Base-by-base conservation (phyloP, 64 coral and sea anemone species). In the Cladopsammia gracilis region DNA sequence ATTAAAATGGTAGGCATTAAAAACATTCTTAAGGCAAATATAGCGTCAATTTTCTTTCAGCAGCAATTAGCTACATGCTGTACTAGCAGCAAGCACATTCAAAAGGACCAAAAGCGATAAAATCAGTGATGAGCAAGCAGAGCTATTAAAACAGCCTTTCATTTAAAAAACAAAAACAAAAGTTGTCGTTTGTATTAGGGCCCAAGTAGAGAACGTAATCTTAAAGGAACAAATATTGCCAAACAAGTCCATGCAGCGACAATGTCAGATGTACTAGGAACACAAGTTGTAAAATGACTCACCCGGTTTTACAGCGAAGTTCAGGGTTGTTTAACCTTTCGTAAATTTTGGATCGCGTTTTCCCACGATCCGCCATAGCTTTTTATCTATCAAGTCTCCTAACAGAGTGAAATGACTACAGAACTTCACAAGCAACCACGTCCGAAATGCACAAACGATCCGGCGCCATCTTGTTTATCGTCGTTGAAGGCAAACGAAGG, bases 221-320 rank as follows among this genome's bases (percentile, higher is more conserved):
- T 12, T 12, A 12, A 12, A n/a, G 1, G 12, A 12, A 56, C 53
- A 56, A 56, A 3, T 56, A 56, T 12, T 56, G 53, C 7, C 53
- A 56, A 12, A 12, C 12, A 10, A 56, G 12, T 10, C 53, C 12
- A 12, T 12, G 7, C 7, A 56, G 12, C 53, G 12, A 56, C 12
- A 3, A n/a, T n/a, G n/a, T n/a, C n/a, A n/a, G n/a, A n/a, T n/a
- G 53, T 1, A 56, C 7, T n/a, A 12, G 12, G 12, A 56, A 7
- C 53, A n/a, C n/a, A 56, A 56, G 7, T 10, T 10, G 53, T 7
- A 12, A 56, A 23, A 18, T 18, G 11, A 88, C 87, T 84, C 93
- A 96, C 95, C 95, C 95, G 10, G 95, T 77, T 90, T 90, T 96
- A 48, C 95, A 96, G 51, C 95, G 95, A 89, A 96, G 95, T 90